Percentiles rank a stretch among this genome's conserved stretches.
phyloP scores from a whole-genome alignment of 2,113 vertebrate species.

The Phycodurus eques region DNA sequence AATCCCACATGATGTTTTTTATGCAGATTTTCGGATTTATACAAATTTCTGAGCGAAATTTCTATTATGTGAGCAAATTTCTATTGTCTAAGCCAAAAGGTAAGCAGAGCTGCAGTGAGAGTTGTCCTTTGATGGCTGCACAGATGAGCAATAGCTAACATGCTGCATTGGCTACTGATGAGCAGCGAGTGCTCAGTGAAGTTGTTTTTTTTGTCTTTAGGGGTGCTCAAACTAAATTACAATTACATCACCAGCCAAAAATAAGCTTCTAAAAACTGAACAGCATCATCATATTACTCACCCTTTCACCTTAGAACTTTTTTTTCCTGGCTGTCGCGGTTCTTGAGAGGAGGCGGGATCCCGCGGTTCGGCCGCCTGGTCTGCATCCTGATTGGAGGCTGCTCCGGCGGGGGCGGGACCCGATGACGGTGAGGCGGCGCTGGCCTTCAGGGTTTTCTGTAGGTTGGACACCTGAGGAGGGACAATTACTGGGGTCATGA shows the following conservation, averaged over 20 bases:
- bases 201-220: too few species aligned
- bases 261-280: background rate
- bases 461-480: slow-evolving; percentile 88
- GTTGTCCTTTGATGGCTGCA: too few species aligned
- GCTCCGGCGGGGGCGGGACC: slow-evolving; percentile 83
- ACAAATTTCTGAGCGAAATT: background rate
- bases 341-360: slow-evolving; percentile 90
- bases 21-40: slow-evolving; percentile 16
- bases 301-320: slow-evolving; percentile 97
- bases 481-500: background rate
- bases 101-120: too few species aligned
- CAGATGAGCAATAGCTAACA: too few species aligned
- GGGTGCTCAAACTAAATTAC: background rate
- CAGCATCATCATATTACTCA: slow-evolving; percentile 61
- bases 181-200: too few species aligned
- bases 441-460: slow-evolving; percentile 96
- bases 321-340: slow-evolving; percentile 91
- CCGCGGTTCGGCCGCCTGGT: slow-evolving; percentile 75
- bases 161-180: too few species aligned
- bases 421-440: slow-evolving; percentile 77
- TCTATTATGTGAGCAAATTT: too few species aligned
- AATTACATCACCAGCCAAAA: background rate
- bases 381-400: slow-evolving; percentile 82
- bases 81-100: too few species aligned
- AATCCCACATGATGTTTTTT: slow-evolving; percentile 22